Evolutionary conservation across 2,113 vertebrate species (phyloP).

Genomic region (Melanotaenia duboulayi): DNA sequence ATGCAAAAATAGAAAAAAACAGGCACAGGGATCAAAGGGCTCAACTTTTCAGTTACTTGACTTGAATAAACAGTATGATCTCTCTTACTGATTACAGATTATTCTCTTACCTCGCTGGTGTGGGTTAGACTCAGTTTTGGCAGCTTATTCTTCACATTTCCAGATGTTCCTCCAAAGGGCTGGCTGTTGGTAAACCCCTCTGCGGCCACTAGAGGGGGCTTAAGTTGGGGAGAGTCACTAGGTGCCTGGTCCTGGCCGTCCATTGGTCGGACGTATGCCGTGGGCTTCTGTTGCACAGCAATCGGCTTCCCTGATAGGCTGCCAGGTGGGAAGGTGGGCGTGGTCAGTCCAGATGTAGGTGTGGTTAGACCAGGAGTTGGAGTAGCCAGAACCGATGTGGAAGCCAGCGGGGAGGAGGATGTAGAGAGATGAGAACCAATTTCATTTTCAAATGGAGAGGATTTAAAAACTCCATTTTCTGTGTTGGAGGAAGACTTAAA

Average conservation of each 20-base stretch:
- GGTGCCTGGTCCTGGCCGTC: constrained; percentile 94
- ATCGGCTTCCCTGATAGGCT: constrained; percentile 89
- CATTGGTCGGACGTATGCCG: constrained; percentile 94
- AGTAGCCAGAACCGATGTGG: constrained; percentile 88
- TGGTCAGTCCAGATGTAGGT: constrained; percentile 82
- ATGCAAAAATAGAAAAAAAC: too few species aligned
- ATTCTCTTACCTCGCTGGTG: constrained; percentile 88
- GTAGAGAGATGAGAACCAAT: constrained; percentile 82
- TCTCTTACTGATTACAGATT: too few species aligned
- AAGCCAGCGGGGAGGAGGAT: constrained; percentile 85
- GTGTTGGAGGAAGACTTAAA: constrained; percentile 77
- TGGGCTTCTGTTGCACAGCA: constrained; percentile 92
- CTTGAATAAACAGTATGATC: too few species aligned
- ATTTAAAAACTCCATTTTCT: constrained; percentile 86
- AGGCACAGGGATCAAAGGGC: too few species aligned
- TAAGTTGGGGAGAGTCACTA: constrained; percentile 90
- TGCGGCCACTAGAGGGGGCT: constrained; percentile 88
- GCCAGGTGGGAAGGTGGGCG: constrained; percentile 88
- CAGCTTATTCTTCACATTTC: constrained; percentile 91
- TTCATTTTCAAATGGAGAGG: constrained; percentile 85
- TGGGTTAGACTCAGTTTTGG: constrained; percentile 94
- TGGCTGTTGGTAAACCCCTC: constrained; percentile 86
- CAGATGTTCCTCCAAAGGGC: constrained; percentile 84
- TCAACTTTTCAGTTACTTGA: too few species aligned
- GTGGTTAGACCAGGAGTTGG: constrained; percentile 76